These are phyloP conservation scores for Eilema sororculum DNA, from an alignment of 2,888 invertebrate genomes.

Conservation along the genomic window DNA sequence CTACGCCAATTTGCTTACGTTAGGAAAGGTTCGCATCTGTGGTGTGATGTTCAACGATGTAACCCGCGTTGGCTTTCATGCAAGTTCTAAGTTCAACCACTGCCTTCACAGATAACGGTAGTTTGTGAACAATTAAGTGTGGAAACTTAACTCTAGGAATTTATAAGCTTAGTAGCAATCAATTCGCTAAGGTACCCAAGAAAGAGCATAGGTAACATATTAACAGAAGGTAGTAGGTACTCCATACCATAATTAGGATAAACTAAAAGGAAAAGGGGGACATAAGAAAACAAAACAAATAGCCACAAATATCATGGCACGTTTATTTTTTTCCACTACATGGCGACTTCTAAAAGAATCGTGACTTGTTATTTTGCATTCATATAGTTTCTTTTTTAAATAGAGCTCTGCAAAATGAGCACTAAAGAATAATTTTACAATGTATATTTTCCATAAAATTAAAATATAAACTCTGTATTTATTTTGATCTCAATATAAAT, in stretches of 20 bases:
- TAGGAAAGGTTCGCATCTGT: too few relatives aligned
- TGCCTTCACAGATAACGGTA: too few relatives aligned
- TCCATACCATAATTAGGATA: neutral
- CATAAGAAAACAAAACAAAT: conserved; percentile 69
- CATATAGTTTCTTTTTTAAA: conserved; percentile 81
- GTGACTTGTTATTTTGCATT: conserved; percentile 87
- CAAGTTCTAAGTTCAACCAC: too few relatives aligned
- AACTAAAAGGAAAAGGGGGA: conserved; percentile 28
- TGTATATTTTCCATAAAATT: conserved; percentile 84
- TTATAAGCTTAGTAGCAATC: too few relatives aligned
- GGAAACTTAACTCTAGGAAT: too few relatives aligned
- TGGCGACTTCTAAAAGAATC: conserved; percentile 88
- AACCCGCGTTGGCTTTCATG: too few relatives aligned
- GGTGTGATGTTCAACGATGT: too few relatives aligned
- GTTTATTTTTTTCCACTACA: conserved; percentile 88
- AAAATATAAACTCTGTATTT: conserved; percentile 86
- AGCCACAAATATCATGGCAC: conserved; percentile 88
- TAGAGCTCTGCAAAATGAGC: conserved; percentile 81
- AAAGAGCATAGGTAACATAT: neutral
- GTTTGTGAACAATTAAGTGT: too few relatives aligned
- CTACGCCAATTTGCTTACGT: too few relatives aligned
- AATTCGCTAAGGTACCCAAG: too few relatives aligned
- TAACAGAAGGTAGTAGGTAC: too few relatives aligned
- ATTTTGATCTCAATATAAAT: conserved; percentile 85
- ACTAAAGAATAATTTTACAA: conserved; percentile 83